These are phyloP conservation scores for Cabera pusaria DNA, from an alignment of 2,888 invertebrate species.

Conservation along the genomic window DNA sequence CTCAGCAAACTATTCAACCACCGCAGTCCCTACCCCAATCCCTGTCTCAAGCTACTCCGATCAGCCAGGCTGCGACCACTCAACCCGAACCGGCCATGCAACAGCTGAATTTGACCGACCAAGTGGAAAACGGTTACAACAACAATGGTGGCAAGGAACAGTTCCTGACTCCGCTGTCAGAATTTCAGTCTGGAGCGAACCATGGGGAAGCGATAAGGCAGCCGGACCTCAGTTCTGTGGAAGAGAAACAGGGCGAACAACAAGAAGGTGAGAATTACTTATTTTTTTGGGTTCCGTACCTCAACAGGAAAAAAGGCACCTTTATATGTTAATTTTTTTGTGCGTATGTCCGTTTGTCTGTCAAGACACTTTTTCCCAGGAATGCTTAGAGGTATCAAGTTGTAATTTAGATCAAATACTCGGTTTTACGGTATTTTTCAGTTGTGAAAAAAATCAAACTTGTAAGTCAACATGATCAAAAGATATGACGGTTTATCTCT, in stretches of 20 bases:
- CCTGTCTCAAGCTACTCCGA: slow-evolving; percentile 20
- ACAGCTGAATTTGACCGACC: slow-evolving; percentile 57
- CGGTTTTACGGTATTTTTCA: no score
- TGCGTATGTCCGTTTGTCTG: no score
- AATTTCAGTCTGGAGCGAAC: slow-evolving; percentile 60
- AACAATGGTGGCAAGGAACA: slow-evolving; percentile 65
- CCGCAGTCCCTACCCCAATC: slow-evolving; percentile 28
- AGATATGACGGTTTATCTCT: no score
- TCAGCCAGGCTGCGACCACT: background rate
- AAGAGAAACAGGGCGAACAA: slow-evolving; percentile 66
- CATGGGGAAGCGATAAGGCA: slow-evolving; percentile 58
- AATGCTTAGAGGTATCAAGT: no score
- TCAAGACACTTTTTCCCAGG: no score
- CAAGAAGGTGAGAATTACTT: slow-evolving; percentile 55
- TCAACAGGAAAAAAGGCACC: no score
- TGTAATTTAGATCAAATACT: no score
- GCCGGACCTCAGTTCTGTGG: slow-evolving; percentile 69
- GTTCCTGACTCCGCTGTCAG: slow-evolving; percentile 73
- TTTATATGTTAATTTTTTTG: no score
- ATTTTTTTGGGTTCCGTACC: no score
- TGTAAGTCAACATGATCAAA: no score
- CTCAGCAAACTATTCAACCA: slow-evolving; percentile 31
- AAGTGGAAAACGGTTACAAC: slow-evolving; percentile 51
- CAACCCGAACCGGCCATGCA: slow-evolving; percentile 50
- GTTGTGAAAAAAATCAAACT: no score